phyloP scores from a whole-genome alignment of 30 jellyfish, hydroid and myxozoan species.

The Hydractinia echinata region DNA sequence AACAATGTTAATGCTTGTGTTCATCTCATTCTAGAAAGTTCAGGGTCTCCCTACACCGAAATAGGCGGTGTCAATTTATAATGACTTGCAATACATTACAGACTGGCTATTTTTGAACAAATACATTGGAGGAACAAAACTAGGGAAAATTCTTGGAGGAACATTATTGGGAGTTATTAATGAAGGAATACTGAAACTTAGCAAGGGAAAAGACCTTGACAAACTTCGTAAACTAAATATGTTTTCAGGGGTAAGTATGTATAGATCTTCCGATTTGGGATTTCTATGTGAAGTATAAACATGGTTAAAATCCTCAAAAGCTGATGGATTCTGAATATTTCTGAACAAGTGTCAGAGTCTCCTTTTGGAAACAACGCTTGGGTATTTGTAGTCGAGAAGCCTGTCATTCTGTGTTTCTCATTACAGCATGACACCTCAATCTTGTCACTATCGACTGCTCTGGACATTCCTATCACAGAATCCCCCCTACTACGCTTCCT shows the following conservation, averaged over 20 bases:
- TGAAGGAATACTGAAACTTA: neutral
- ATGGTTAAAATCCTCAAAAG: too few relatives aligned
- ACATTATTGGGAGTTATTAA: slow-evolving; percentile 5
- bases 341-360: too few relatives aligned
- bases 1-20: neutral
- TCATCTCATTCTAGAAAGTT: neutral
- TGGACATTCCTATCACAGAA: slow-evolving; percentile 6
- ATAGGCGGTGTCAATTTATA: neutral
- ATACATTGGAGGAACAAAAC: neutral
- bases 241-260: slow-evolving; percentile 22
- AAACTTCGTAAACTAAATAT: neutral
- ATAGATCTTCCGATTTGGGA: neutral
- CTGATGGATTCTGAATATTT: too few relatives aligned
- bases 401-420: too few relatives aligned
- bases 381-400: neutral
- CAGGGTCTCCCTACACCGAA: slow-evolving; percentile 8
- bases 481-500: slow-evolving; percentile 25
- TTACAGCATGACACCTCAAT: slow-evolving; percentile 37
- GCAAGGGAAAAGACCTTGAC: neutral
- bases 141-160: neutral
- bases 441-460: slow-evolving; percentile 19
- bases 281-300: neutral
- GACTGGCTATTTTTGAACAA: slow-evolving; percentile 20
- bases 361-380: neutral
- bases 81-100: neutral